These are phyloP conservation scores for Eupithecia vulgata DNA, from an alignment of 2,888 invertebrate genomes.

Conservation along the genomic window DNA sequence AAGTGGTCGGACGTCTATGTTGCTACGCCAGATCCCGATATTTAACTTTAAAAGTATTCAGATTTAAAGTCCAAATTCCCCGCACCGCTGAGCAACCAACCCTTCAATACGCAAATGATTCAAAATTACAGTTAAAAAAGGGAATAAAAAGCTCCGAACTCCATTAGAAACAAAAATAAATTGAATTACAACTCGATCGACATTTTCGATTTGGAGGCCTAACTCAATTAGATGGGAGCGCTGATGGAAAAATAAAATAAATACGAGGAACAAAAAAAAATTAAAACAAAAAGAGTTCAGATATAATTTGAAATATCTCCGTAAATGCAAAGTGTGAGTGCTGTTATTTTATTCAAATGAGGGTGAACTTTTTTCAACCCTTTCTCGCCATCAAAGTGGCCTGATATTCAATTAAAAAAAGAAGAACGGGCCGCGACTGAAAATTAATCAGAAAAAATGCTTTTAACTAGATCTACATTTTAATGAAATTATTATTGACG, in stretches of 20 bases:
- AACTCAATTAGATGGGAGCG: slow-evolving; percentile 82
- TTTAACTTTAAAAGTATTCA: slow-evolving; percentile 47
- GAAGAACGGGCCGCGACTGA: slow-evolving; percentile 80
- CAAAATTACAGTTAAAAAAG: slow-evolving; percentile 76
- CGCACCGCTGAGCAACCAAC: slow-evolving; percentile 59
- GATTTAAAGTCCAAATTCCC: slow-evolving; percentile 50
- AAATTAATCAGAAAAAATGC: slow-evolving; percentile 85
- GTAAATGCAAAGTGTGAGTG: slow-evolving; percentile 84
- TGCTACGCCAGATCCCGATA: slow-evolving; percentile 21
- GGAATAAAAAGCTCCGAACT: slow-evolving; percentile 75
- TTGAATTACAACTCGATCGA: slow-evolving; percentile 84
- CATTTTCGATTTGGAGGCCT: slow-evolving; percentile 83
- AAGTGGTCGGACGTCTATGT: neutral
- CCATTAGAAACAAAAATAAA: slow-evolving; percentile 85
- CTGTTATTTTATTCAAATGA: slow-evolving; percentile 85
- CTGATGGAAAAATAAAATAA: slow-evolving; percentile 84
- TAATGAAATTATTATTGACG: slow-evolving; percentile 85
- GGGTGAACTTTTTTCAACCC: slow-evolving; percentile 82
- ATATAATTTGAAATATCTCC: slow-evolving; percentile 85
- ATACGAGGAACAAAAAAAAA: slow-evolving; percentile 81
- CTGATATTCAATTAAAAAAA: slow-evolving; percentile 85
- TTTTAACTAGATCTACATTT: slow-evolving; percentile 85
- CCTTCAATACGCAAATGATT: slow-evolving; percentile 72
- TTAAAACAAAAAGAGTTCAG: slow-evolving; percentile 82
- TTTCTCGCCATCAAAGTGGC: slow-evolving; percentile 84